Evolutionary conservation across 2,888 invertebrate species (phyloP), one percentile per base, ranked within the genome.

Genomic region (Actias luna): DNA sequence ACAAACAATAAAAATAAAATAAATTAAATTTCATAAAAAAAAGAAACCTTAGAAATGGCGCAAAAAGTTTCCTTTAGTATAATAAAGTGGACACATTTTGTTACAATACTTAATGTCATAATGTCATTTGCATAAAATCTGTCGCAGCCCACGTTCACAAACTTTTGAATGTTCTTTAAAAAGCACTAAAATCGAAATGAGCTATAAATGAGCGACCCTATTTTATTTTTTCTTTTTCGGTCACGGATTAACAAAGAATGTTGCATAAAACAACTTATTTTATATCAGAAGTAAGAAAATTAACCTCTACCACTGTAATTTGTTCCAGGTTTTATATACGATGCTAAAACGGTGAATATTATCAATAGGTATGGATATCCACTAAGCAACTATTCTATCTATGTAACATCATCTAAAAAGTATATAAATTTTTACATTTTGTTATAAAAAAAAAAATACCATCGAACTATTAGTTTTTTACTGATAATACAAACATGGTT

Each of bases 41-140:
- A 29, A n/a, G n/a, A 61, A 65, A 64, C 61, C 63, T 65, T 61
- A 55, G 59, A 66, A 65, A 58, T 63, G 66, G 63, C 62, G 62
- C 69, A 63, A 71, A 69, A 69, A 59, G 36, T 22, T 27, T 61
- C 63, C 65, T 63, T 64, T 72, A 72, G 78, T 82, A 76, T 84
- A 84, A 84, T 73, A 73, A 85, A 79, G 76, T 75, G 79, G 77
- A 77, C 82, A 77, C 86, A 83, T 80, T 85, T 86, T 84, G 84
- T 77, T 74, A 72, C 83, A 82, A 82, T 77, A 84, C 83, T 86
- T 87, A 85, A 86, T 79, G 80, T 78, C 80, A 82, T 82, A 75
- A 81, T 83, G 76, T 72, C 77, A 91, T 90, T 90, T 91, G 86
- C 92, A 92, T 91, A 89, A 91, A 89, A 87, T 83, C 83, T 78